Percentiles rank a stretch among this genome's conserved stretches.
Conservation (phyloP, 2,888 invertebrate species). For the Caenorhabditis sp. region DNA sequence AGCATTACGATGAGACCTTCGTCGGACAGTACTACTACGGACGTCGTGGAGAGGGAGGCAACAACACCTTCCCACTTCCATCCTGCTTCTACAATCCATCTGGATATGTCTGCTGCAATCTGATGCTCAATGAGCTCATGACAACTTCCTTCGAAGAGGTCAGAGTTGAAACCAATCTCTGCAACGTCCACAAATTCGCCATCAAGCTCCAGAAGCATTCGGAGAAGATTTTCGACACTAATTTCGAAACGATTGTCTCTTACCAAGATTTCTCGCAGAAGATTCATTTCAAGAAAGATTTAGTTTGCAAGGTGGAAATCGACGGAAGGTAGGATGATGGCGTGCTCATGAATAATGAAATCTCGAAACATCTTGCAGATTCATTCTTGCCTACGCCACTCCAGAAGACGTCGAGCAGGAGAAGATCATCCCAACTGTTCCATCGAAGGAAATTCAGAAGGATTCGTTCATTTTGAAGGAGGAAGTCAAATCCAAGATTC, state of each 20-base stretch:
- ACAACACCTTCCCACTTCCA: slow-evolving; percentile 73
- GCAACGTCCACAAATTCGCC: slow-evolving; percentile 73
- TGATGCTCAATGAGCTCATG: slow-evolving; percentile 75
- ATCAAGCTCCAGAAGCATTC: slow-evolving; percentile 62
- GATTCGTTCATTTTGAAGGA: slow-evolving; percentile 60
- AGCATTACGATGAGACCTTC: slow-evolving; percentile 63
- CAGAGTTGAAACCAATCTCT: slow-evolving; percentile 67
- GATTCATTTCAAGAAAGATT: slow-evolving; percentile 74
- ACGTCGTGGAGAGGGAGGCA: slow-evolving; percentile 63
- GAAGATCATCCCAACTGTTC: slow-evolving; percentile 65
- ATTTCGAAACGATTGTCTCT: slow-evolving; percentile 74
- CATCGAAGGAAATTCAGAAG: slow-evolving; percentile 58
- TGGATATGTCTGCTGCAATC: slow-evolving; percentile 78
- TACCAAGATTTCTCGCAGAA: slow-evolving; percentile 76
- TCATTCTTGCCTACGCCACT: slow-evolving; percentile 71
- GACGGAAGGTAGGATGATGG: slow-evolving; percentile 67
- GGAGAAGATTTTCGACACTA: slow-evolving; percentile 69
- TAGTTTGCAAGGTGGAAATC: slow-evolving; percentile 75
- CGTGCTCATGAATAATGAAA: slow-evolving; percentile 8
- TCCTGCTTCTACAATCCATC: slow-evolving; percentile 78
- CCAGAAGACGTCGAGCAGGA: slow-evolving; percentile 66
- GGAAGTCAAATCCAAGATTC: slow-evolving; percentile 46
- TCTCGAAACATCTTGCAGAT: slow-evolving; percentile 47
- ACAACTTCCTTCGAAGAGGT: slow-evolving; percentile 70
- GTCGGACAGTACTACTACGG: slow-evolving; percentile 71